Percentiles rank a stretch among this genome's conserved stretches.
Conservation (phyloP, 2,797 vertebrate genomes). For the Sebastes aleutianus region DNA sequence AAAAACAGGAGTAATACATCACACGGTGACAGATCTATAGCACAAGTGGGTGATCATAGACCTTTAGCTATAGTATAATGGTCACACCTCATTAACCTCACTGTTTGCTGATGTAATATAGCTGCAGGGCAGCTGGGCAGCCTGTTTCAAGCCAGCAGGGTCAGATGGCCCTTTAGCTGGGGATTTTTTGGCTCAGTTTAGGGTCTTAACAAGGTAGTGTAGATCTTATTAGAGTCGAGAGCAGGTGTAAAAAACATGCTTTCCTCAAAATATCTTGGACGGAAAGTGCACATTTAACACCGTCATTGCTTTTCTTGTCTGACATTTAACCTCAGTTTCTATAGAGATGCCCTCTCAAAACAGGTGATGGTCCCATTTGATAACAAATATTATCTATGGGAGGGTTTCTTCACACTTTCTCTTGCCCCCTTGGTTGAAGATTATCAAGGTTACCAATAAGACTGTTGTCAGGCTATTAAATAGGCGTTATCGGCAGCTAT, state of each 20-base stretch:
- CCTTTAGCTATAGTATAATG: not conserved
- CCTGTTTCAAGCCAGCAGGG: conserved; percentile 2
- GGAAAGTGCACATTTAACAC: not conserved
- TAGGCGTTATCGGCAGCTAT: too few species aligned
- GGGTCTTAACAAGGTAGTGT: not conserved
- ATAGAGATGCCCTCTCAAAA: not conserved
- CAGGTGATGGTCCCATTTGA: not conserved
- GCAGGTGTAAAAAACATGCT: not conserved
- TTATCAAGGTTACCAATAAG: too few species aligned
- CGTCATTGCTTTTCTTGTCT: not conserved
- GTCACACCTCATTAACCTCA: conserved; percentile 11
- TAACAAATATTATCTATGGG: not conserved
- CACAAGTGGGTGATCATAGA: not conserved
- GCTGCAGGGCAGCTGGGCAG: conserved; percentile 3
- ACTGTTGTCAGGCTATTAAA: too few species aligned
- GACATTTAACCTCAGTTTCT: not conserved
- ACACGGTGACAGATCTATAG: not conserved
- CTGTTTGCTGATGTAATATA: conserved; percentile 15
- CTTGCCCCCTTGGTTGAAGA: not conserved
- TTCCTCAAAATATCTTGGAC: not conserved
- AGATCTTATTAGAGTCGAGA: not conserved
- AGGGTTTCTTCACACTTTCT: not conserved
- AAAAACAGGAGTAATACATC: not conserved
- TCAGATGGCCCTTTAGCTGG: not conserved
- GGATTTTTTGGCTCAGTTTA: not conserved